Conservation (phyloP, 2,888 invertebrate genomes). For the Heliconius sara region DNA sequence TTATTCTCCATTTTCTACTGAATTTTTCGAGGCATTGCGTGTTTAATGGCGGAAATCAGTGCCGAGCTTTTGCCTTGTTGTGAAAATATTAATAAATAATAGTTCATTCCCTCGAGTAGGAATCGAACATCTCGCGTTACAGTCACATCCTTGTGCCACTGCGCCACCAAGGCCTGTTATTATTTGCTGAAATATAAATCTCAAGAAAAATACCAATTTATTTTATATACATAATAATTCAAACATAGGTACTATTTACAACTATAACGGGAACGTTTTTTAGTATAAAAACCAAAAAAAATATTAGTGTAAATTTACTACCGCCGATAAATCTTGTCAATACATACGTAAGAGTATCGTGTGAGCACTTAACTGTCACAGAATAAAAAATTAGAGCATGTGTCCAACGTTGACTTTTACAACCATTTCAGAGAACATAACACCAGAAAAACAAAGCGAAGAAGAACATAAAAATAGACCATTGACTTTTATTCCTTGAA, state of each 20-base stretch:
- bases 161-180: too few species aligned
- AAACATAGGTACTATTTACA: not conserved
- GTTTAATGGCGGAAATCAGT: too few species aligned
- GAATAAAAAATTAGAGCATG: not conserved
- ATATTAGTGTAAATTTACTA: not conserved
- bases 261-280: not conserved
- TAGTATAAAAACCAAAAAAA: not conserved
- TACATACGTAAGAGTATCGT: not conserved
- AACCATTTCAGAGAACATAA: constrained; percentile 14
- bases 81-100: too few species aligned
- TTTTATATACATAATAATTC: not conserved
- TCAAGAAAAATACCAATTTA: not conserved
- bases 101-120: too few species aligned
- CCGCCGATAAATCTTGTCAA: not conserved
- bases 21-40: too few species aligned
- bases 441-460: constrained; percentile 25
- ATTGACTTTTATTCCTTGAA: constrained; percentile 39
- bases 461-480: constrained; percentile 32
- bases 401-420: not conserved
- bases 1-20: too few species aligned
- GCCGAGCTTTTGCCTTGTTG: too few species aligned
- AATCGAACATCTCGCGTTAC: too few species aligned
- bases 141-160: too few species aligned
- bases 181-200: constrained; percentile 1
- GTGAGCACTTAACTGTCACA: not conserved